Evolutionary conservation across 2,797 vertebrate species (phyloP), one percentile per base, ranked within the genome.

Genomic region (Microhierax caerulescens): DNA sequence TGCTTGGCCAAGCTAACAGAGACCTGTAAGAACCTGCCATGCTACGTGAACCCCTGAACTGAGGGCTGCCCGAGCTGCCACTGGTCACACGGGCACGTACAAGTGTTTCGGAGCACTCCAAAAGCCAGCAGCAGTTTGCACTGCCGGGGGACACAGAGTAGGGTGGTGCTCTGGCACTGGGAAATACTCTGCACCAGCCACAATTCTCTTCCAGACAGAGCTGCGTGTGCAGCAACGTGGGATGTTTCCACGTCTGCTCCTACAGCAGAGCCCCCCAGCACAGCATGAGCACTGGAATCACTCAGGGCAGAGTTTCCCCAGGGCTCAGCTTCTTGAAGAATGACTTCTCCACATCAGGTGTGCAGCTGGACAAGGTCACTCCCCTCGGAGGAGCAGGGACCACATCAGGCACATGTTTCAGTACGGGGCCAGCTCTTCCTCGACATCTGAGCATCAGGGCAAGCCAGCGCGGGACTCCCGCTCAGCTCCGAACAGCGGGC

Each of bases 291-390:
- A 17, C n/a, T 41, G 45, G 37, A 82, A 36, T 67, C 53, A 16
- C 53, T 41, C 53, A 15, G 10, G 19, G 6, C 7, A 27, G 23
- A 11, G 28, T 13, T 39, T 39, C 28, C 41, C 41, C 27, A 20
- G 18, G n/a, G 50, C 18, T 80, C 56, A 56, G 47, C 17, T 45
- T 67, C 75, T 74, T 54, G 28, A 43, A 56, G n/a, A 24, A 12
- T 7, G 23, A 69, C 39, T 69, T 50, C 79, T 34, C 53, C 36
- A 24, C 11, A 3, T 18, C 34, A 54, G 45, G 30, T 8, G 16
- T 0, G 1, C 36, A 27, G 48, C 0, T 32, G 14, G 21, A 22
- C 43, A 67, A 0, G 2, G 22, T 17, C 56, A 34, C 48, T 57
- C 54, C 39, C 28, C 37, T 54, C 4, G 13, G 27, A 70, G 27